phyloP scores from a whole-genome alignment of 1,140 invertebrate species.

The Mya arenaria region DNA sequence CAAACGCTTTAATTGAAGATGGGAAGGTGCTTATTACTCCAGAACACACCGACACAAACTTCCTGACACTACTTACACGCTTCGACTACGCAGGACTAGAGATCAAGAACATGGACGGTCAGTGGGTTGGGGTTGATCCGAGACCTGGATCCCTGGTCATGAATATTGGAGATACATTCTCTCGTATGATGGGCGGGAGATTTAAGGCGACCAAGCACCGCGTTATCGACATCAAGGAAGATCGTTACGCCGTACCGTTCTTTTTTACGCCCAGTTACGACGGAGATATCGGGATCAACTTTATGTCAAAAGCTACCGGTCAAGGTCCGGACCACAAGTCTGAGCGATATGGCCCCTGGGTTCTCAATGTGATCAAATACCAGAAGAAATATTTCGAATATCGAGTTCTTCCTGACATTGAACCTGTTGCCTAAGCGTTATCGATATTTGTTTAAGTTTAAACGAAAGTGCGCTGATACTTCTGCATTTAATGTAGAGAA shows the following conservation, averaged over 20 bases:
- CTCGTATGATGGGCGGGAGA: slow-evolving; percentile 37
- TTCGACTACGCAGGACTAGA: slow-evolving; percentile 55
- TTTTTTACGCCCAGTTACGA: slow-evolving; percentile 56
- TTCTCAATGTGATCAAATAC: slow-evolving; percentile 44
- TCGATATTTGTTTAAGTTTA: neutral
- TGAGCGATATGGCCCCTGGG: slow-evolving; percentile 47
- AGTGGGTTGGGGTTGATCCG: slow-evolving; percentile 43
- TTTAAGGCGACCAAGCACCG: slow-evolving; percentile 57
- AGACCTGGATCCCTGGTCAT: slow-evolving; percentile 53
- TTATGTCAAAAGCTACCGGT: slow-evolving; percentile 32
- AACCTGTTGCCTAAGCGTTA: slow-evolving; percentile 2
- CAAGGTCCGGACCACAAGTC: slow-evolving; percentile 35
- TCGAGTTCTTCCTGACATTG: slow-evolving; percentile 45
- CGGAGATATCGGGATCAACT: slow-evolving; percentile 46
- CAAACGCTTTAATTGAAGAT: slow-evolving; percentile 14
- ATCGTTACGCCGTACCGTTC: slow-evolving; percentile 58
- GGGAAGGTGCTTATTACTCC: slow-evolving; percentile 25
- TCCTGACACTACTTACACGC: slow-evolving; percentile 53
- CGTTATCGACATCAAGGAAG: slow-evolving; percentile 43
- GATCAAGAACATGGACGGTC: slow-evolving; percentile 5
- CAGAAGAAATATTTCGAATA: slow-evolving; percentile 54
- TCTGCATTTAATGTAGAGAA: neutral
- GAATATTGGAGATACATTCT: slow-evolving; percentile 60
- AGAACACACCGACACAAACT: slow-evolving; percentile 53
- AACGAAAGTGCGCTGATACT: neutral